These are phyloP conservation scores for Tipula helvola DNA, from an alignment of 2,888 invertebrate genomes.

Conservation along the genomic window DNA sequence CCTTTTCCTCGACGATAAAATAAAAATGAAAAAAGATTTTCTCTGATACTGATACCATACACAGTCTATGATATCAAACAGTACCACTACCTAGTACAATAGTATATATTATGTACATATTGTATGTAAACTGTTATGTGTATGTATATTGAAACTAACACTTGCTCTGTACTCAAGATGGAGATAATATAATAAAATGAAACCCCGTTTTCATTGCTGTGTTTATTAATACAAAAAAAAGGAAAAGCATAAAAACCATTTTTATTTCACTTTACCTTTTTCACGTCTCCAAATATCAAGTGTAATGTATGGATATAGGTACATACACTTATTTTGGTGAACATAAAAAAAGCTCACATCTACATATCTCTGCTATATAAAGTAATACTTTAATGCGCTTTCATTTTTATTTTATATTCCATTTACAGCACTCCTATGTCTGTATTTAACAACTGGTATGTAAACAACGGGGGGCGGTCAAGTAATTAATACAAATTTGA, in stretches of 20 bases:
- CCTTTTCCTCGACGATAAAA: background rate
- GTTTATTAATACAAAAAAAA: background rate
- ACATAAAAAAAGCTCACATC: background rate
- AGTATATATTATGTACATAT: background rate
- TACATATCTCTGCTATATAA: background rate
- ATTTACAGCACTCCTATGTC: no score
- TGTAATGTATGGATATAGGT: background rate
- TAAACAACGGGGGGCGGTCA: no score
- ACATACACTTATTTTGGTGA: background rate
- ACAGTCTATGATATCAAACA: background rate
- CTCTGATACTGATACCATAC: background rate
- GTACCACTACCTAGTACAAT: background rate
- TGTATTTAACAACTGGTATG: no score
- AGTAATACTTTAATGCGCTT: background rate
- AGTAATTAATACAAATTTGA: no score
- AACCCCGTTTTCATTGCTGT: background rate
- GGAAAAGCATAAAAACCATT: background rate
- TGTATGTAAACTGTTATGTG: background rate
- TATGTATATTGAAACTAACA: background rate
- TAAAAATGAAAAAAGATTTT: background rate
- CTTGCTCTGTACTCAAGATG: background rate
- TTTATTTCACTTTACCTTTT: background rate
- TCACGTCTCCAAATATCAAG: background rate
- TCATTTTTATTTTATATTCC: background rate
- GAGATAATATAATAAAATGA: background rate